A percentile compares a stretch with the other conserved stretches of the same genome.
phyloP scores from a whole-genome alignment of 2,888 invertebrate species.

The Pachycephus smyrnensis region DNA sequence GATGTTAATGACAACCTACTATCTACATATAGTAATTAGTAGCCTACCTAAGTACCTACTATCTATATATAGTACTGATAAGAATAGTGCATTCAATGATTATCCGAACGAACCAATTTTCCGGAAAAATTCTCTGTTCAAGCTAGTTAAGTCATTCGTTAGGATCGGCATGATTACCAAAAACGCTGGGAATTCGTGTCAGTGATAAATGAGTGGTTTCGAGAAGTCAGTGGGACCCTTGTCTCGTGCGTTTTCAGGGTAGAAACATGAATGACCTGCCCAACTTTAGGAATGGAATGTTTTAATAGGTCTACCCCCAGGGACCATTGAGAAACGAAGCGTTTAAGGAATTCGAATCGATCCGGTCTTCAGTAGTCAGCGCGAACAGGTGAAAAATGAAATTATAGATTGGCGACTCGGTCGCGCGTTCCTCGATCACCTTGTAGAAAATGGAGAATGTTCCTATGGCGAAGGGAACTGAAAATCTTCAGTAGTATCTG shows the following conservation, averaged over 20 bases:
- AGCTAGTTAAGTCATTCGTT: conserved; percentile 50
- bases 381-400: neutral
- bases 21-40: neutral
- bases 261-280: conserved; percentile 43
- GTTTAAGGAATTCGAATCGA: conserved; percentile 24
- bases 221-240: conserved; percentile 38
- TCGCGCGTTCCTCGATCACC: neutral
- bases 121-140: conserved; percentile 10
- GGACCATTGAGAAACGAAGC: conserved; percentile 21
- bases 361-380: neutral
- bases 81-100: too few relatives aligned
- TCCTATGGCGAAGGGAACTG: neutral
- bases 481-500: neutral
- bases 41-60: too few relatives aligned
- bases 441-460: neutral
- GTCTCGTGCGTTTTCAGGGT: conserved; percentile 30
- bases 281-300: conserved; percentile 51
- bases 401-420: neutral
- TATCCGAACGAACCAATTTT: neutral
- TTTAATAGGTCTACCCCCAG: conserved; percentile 40
- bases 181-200: conserved; percentile 37
- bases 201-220: conserved; percentile 54
- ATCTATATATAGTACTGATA: neutral
- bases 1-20: neutral
- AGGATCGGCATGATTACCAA: conserved; percentile 36